Percentiles rank a stretch among this genome's conserved stretches.
These are phyloP conservation scores for Picathartes gymnocephalus DNA, from an alignment of 2,113 vertebrate genomes.

Conservation along the genomic window DNA sequence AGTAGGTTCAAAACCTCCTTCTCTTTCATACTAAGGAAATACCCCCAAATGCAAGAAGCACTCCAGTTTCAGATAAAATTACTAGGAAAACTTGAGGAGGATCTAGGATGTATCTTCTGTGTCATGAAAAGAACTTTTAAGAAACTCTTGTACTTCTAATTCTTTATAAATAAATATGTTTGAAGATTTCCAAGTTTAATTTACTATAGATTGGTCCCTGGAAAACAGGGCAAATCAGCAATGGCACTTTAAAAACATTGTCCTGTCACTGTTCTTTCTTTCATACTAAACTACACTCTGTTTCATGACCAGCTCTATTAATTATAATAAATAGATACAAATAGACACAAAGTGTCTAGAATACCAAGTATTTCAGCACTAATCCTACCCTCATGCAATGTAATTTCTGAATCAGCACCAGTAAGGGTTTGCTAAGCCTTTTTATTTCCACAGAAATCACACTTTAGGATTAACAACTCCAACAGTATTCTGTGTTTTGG, in stretches of 20 bases:
- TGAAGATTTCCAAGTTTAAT: neutral
- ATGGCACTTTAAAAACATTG: neutral
- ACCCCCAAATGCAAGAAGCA: neutral
- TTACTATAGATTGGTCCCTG: neutral
- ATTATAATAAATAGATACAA: neutral
- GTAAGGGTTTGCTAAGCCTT: neutral
- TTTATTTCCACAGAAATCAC: neutral
- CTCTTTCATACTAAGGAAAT: neutral
- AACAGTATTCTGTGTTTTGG: neutral
- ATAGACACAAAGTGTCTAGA: neutral
- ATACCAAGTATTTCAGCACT: neutral
- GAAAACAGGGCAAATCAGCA: neutral
- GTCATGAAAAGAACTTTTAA: neutral
- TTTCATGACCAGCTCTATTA: neutral
- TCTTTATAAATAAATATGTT: neutral
- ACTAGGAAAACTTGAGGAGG: neutral
- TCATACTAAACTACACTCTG: neutral
- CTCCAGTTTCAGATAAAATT: neutral
- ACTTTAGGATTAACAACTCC: neutral
- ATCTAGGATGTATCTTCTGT: neutral
- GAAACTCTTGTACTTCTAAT: neutral
- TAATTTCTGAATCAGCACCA: neutral
- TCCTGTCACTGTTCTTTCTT: neutral
- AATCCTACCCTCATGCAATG: neutral
- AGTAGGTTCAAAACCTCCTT: neutral